Evolutionary conservation across 2,888 invertebrate species (phyloP), one percentile per base, ranked within the genome.

Genomic region (Parnassius smintheus): DNA sequence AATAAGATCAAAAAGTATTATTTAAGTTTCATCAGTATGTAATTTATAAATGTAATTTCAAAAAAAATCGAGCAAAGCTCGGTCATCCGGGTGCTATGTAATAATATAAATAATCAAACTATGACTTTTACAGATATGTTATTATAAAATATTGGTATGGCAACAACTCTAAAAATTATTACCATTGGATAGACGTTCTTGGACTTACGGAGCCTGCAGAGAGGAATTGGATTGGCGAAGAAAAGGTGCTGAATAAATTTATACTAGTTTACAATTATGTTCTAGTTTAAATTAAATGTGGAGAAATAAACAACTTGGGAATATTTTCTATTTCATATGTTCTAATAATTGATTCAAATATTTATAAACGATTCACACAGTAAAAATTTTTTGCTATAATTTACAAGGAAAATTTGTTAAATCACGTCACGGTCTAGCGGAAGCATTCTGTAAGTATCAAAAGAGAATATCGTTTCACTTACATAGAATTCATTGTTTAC

Each of bases 71-170:
- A n/a, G n/a, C n/a, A n/a, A n/a, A n/a, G n/a, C n/a, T n/a, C n/a
- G n/a, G n/a, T n/a, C n/a, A n/a, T n/a, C n/a, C n/a, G n/a, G n/a
- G n/a, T n/a, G n/a, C n/a, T n/a, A n/a, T 11, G 10, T 44, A 46
- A 44, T 44, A 44, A 11, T 44, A 44, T 9, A 9, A 44, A 51
- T 9, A 13, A 45, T 18, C 4, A 11, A 44, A 44, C 35, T 35
- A 35, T 35, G 35, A 22, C 4, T 48, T 61, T 73, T 72, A 46
- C 82, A 95, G 95, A 35, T 96, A 94, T 72, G 95, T 96, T 0
- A 96, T 96, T 59, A 95, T 96, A 65, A 95, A 96, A 71, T 94
- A 96, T 72, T 96, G 95, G 94, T 96, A 95, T 70, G 94, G 94
- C 1, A 93, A 94, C 76, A 94, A 95, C 77, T 93, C 94, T 0